Conservation (phyloP, 1,140 invertebrate species). For the Tetragnatha versicolor region DNA sequence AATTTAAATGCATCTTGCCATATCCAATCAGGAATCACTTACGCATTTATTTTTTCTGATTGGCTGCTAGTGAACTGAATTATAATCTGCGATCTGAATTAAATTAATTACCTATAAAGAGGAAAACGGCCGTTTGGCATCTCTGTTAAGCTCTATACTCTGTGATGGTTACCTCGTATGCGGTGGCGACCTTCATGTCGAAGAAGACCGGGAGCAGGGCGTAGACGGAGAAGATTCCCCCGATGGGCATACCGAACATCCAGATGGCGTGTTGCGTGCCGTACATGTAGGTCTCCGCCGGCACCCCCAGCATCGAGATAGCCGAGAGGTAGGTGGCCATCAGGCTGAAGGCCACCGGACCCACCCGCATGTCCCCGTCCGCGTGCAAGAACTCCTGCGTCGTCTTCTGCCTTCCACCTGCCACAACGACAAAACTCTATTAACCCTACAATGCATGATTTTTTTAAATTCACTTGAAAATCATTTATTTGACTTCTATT, state of each 20-base stretch:
- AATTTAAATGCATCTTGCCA: too few species aligned
- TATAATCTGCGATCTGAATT: too few species aligned
- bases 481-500: background rate
- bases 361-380: slow-evolving; percentile 76
- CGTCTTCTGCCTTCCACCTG: slow-evolving; percentile 60
- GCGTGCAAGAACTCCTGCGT: slow-evolving; percentile 83
- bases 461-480: slow-evolving; percentile 68
- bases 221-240: slow-evolving; percentile 69
- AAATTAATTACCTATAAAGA: background rate
- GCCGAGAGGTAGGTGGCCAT: slow-evolving; percentile 77
- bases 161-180: slow-evolving; percentile 81
- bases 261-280: slow-evolving; percentile 78
- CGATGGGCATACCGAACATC: slow-evolving; percentile 78
- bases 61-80: too few species aligned
- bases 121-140: background rate
- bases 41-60: too few species aligned
- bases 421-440: slow-evolving; percentile 69
- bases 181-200: slow-evolving; percentile 82
- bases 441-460: slow-evolving; percentile 84
- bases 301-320: slow-evolving; percentile 85
- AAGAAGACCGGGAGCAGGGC: slow-evolving; percentile 90
- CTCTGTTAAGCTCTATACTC: background rate
- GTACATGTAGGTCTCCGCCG: slow-evolving; percentile 82
- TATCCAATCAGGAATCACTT: too few species aligned
- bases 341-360: slow-evolving; percentile 76